phyloP scores from a whole-genome alignment of 2,113 vertebrate genomes.

The Nothocercus nigrocapillus region DNA sequence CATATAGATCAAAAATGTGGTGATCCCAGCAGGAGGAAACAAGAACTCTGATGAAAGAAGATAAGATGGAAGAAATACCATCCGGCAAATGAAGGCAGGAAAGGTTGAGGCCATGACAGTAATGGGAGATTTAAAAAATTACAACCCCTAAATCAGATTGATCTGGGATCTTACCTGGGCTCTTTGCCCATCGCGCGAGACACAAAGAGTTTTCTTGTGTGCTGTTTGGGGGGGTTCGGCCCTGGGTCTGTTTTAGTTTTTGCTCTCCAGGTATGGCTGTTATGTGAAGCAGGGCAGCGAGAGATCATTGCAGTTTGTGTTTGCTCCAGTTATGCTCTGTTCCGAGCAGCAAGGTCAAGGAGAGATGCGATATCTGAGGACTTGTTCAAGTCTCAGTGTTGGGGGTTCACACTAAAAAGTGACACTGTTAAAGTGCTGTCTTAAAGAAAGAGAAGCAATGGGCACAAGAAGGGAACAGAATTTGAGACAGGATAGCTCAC shows the following conservation, averaged over 20 bases:
- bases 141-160: neutral
- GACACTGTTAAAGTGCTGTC: neutral
- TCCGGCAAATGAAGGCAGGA: constrained; percentile 21
- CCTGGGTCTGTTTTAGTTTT: accelerated
- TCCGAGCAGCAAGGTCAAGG: neutral
- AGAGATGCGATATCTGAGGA: neutral
- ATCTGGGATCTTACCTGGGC: neutral
- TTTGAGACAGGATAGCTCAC: neutral
- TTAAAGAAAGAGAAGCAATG: accelerated
- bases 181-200: accelerated
- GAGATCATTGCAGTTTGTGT: too few relatives aligned
- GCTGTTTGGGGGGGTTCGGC: neutral
- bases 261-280: neutral
- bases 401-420: neutral
- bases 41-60: constrained; percentile 52
- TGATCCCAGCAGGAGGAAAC: constrained; percentile 63
- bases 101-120: constrained; percentile 26
- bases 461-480: neutral
- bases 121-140: neutral
- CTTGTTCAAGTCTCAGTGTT: accelerated
- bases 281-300: too few relatives aligned
- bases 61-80: constrained; percentile 34
- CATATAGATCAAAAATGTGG: constrained; percentile 48
- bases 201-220: neutral
- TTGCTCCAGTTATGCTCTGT: neutral